Evolutionary conservation across 2,797 vertebrate genomes (phyloP).

Genomic region (Cossypha polioptera): DNA sequence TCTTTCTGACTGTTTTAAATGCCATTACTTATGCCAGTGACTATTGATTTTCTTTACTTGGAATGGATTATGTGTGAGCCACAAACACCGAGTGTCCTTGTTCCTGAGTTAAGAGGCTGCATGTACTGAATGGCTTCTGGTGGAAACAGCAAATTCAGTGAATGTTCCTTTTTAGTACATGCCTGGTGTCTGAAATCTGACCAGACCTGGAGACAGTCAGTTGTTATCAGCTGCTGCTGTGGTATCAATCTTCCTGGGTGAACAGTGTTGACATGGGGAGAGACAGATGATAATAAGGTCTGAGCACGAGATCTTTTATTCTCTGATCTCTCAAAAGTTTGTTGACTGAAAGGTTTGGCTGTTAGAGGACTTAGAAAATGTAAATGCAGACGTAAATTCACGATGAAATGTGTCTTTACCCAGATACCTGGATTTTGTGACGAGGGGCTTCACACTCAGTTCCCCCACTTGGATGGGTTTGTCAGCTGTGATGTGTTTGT

Average conservation of each 20-base stretch:
- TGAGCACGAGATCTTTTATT: neutral
- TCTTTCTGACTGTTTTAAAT: neutral
- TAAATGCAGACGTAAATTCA: neutral
- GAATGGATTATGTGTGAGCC: neutral
- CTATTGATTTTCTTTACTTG: neutral
- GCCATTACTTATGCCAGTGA: neutral
- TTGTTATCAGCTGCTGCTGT: neutral
- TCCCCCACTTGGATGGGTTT: slow-evolving; percentile 62
- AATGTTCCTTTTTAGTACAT: neutral
- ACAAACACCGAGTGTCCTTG: neutral
- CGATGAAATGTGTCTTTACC: neutral
- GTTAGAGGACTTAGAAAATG: neutral
- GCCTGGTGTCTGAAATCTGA: neutral
- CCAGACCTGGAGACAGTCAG: neutral
- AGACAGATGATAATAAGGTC: neutral
- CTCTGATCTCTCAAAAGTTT: neutral
- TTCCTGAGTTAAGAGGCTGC: rapidly evolving
- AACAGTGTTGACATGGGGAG: neutral
- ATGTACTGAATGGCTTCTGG: rapidly evolving
- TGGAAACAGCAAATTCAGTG: neutral
- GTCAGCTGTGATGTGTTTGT: slow-evolving; percentile 86
- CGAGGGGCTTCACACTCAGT: slow-evolving; percentile 72
- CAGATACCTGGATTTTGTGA: slow-evolving; percentile 94
- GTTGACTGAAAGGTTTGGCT: neutral
- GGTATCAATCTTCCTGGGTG: neutral